These are phyloP conservation scores for Meriones unguiculatus DNA, from an alignment of 2,113 vertebrate species.

Conservation along the genomic window DNA sequence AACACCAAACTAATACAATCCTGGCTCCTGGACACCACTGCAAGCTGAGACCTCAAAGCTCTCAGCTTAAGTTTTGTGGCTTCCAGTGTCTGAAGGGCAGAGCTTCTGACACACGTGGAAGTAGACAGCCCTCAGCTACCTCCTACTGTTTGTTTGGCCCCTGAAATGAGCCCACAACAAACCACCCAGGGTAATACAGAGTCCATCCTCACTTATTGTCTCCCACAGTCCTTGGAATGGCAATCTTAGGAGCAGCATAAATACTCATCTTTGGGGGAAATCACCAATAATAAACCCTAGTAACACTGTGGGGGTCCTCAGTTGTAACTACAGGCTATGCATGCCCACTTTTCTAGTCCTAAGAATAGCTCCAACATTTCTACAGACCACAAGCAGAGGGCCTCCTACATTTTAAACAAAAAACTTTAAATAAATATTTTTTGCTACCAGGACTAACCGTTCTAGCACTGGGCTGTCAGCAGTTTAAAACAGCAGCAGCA, in stretches of 20 bases:
- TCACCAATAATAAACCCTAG: not conserved
- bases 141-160: not conserved
- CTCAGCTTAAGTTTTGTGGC: not conserved
- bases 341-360: not conserved
- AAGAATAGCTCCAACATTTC: not conserved
- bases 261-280: not conserved
- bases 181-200: not conserved
- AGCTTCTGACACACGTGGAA: not conserved
- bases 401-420: not conserved
- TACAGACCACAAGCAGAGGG: not conserved
- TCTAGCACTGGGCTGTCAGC: not conserved
- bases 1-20: not conserved
- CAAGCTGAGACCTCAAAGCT: not conserved
- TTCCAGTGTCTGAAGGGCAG: not conserved
- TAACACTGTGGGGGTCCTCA: not conserved
- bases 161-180: not conserved
- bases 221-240: not conserved
- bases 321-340: not conserved
- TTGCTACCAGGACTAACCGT: not conserved
- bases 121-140: not conserved
- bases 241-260: not conserved
- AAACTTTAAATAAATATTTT: conserved; percentile 1
- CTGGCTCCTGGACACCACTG: not conserved
- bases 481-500: no score
- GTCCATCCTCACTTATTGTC: no score